A percentile compares a stretch with the other conserved stretches of the same genome.
Conservation (phyloP, 1,140 invertebrate genomes). For the Eufriesea mexicana region DNA sequence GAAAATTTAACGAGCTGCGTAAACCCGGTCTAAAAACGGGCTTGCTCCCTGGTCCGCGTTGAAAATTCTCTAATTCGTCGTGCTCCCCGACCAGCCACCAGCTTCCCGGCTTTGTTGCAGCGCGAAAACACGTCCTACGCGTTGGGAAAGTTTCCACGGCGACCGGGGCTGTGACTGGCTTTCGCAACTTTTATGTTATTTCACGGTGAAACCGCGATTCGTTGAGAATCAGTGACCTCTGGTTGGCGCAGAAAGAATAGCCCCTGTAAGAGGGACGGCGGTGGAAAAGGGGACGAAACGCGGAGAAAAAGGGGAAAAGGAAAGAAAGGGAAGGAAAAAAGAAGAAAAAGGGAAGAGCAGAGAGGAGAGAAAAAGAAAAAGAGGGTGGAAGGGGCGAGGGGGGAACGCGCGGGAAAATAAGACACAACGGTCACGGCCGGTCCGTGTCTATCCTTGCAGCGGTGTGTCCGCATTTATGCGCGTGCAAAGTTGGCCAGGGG, state of each 20-base stretch:
- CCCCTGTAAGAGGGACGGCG: no score
- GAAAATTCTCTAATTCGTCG: conserved; percentile 23
- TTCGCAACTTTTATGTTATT: not conserved
- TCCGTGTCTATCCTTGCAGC: not conserved
- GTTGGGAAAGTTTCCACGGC: not conserved
- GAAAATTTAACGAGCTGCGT: conserved; percentile 5
- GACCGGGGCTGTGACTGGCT: no score
- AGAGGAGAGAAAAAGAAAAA: no score
- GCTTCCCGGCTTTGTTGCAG: not conserved
- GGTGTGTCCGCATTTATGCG: conserved; percentile 13
- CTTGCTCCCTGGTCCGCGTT: no score
- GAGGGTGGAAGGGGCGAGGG: no score
- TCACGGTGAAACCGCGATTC: conserved; percentile 11
- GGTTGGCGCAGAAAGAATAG: not conserved
- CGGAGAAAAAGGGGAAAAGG: not conserved
- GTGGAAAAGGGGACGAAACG: not conserved
- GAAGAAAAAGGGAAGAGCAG: not conserved
- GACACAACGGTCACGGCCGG: not conserved
- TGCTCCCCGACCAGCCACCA: no score
- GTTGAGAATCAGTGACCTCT: conserved; percentile 31
- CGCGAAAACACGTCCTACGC: not conserved
- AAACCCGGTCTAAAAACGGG: not conserved
- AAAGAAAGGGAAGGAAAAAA: no score
- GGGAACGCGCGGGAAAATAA: not conserved
- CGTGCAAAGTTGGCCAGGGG: conserved; percentile 38